A percentile compares a stretch with the other conserved stretches of the same genome.
Conservation (phyloP, 2,888 invertebrate genomes). For the Drosophila mimica region DNA sequence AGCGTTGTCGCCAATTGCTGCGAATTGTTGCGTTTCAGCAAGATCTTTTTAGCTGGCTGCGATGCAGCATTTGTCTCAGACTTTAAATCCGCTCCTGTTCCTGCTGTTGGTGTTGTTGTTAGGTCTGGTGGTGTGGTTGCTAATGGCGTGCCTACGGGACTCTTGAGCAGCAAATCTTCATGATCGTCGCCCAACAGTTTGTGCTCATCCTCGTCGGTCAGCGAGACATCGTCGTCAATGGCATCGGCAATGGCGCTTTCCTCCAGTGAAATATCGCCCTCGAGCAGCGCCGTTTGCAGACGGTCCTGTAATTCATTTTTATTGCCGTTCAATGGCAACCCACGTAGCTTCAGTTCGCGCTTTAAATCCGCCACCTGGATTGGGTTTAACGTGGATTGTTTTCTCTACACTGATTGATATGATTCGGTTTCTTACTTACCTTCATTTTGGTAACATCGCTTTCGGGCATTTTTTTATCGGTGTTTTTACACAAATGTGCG, state of each 20-base stretch:
- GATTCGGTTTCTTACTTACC: constrained; percentile 50
- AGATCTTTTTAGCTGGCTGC: constrained; percentile 75
- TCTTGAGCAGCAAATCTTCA: constrained; percentile 78
- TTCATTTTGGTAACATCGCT: constrained; percentile 85
- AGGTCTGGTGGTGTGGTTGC: constrained; percentile 47
- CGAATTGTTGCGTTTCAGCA: constrained; percentile 82
- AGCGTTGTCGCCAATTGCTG: constrained; percentile 31
- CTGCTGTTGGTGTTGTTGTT: neutral
- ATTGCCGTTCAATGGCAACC: constrained; percentile 90
- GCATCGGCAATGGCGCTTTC: constrained; percentile 85
- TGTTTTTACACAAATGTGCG: constrained; percentile 30
- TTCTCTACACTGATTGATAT: neutral
- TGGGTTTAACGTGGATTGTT: neutral
- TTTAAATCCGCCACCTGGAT: constrained; percentile 92
- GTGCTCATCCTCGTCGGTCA: constrained; percentile 85
- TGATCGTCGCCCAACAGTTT: constrained; percentile 81
- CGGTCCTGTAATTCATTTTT: constrained; percentile 93
- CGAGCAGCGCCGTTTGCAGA: constrained; percentile 88
- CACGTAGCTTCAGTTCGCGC: constrained; percentile 92
- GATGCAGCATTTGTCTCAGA: constrained; percentile 26
- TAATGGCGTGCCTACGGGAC: constrained; percentile 75
- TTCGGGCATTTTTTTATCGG: constrained; percentile 80
- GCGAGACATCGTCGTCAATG: constrained; percentile 86
- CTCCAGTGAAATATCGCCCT: constrained; percentile 83
- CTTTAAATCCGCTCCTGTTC: constrained; percentile 15